Conservation (phyloP, 2,113 vertebrate species). For the Pygoscelis adeliae region DNA sequence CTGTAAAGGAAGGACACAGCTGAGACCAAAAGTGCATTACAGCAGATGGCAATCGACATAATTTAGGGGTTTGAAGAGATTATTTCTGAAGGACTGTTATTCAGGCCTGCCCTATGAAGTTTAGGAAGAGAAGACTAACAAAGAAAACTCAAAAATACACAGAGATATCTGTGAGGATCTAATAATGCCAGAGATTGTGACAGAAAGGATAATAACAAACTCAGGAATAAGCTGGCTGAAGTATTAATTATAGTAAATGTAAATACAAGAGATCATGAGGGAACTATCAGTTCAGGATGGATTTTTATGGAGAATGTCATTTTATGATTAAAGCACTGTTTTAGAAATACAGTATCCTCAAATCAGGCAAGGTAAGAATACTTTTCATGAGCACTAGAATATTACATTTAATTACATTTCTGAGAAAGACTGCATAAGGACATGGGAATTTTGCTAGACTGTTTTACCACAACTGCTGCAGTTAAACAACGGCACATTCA, state of each 20-base stretch:
- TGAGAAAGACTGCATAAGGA: neutral
- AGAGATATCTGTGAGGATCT: constrained; percentile 40
- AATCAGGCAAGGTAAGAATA: constrained; percentile 9
- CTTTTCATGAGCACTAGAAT: constrained; percentile 10
- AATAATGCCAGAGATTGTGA: constrained; percentile 31
- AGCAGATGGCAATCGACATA: constrained; percentile 64
- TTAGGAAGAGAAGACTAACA: constrained; percentile 48
- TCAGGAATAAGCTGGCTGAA: constrained; percentile 37
- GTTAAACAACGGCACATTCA: neutral
- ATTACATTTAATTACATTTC: constrained; percentile 27
- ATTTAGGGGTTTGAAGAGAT: constrained; percentile 66
- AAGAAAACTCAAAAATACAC: constrained; percentile 54
- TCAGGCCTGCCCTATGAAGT: constrained; percentile 28
- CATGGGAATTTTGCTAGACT: neutral
- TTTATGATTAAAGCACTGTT: constrained; percentile 48
- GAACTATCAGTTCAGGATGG: constrained; percentile 10
- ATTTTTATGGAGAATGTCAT: constrained; percentile 32
- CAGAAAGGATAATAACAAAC: constrained; percentile 27
- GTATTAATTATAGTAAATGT: constrained; percentile 42
- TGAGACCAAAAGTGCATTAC: constrained; percentile 60
- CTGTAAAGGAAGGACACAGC: constrained; percentile 63
- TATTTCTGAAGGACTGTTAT: constrained; percentile 69
- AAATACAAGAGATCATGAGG: constrained; percentile 37
- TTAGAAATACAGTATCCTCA: neutral
- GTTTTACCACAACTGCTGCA: neutral